Evolutionary conservation across 2,797 vertebrate genomes (phyloP).

Genomic region (Takifugu rubripes): DNA sequence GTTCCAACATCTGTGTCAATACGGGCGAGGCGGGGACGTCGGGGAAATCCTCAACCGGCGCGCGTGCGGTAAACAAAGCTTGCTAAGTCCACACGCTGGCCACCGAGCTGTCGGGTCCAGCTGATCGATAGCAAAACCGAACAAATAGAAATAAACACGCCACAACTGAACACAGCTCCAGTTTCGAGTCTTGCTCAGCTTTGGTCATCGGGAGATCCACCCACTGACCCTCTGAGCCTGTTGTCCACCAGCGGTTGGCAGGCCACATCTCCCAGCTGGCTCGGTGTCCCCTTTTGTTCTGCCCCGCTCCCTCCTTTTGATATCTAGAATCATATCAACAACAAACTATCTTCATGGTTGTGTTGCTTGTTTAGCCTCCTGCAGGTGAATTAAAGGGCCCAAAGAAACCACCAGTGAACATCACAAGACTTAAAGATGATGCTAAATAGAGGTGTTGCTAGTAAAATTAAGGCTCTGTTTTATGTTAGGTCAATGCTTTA

Average conservation of each 20-base stretch:
- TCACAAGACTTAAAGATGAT: neutral
- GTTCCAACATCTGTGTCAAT: conserved; percentile 36
- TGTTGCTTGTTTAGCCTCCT: neutral
- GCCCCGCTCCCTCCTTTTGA: neutral
- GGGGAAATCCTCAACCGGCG: conserved; percentile 28
- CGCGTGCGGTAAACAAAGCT: conserved; percentile 14
- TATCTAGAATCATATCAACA: neutral
- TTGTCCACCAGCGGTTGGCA: neutral
- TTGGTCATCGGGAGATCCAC: too few species aligned
- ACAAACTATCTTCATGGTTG: neutral
- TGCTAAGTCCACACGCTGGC: conserved; percentile 61
- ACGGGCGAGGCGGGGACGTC: conserved; percentile 26
- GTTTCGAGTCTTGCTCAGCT: neutral
- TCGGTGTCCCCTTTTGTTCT: neutral
- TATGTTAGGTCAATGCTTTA: too few species aligned
- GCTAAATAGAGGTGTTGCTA: conserved; percentile 7
- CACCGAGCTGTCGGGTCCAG: conserved; percentile 55
- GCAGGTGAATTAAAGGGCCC: neutral
- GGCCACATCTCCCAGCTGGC: neutral
- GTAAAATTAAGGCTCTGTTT: conserved; percentile 4
- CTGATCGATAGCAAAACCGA: conserved; percentile 36
- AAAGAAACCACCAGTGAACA: neutral
- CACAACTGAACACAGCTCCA: neutral
- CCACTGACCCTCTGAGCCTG: neutral
- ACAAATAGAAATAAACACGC: neutral